Base-by-base conservation (phyloP, 2,888 invertebrate genomes). In the Steromphala cineraria region DNA sequence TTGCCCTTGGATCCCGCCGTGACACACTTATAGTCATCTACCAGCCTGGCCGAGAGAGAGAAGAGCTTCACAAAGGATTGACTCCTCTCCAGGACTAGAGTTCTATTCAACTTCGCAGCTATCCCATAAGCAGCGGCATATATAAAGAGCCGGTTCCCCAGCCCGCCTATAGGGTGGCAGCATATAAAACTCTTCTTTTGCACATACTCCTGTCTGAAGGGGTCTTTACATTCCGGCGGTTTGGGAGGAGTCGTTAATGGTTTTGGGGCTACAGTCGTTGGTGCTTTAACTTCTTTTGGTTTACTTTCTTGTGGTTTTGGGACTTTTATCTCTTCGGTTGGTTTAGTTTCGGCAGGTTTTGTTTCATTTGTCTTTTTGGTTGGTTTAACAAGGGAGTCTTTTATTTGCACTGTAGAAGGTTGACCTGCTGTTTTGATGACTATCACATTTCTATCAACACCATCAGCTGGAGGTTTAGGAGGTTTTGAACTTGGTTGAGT, bases 131-230 rank as follows among this genome's bases (percentile, higher is more conserved):
- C 82, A 2, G 87, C 86, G 0, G 88, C 87, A 80, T 86, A 87
- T 36, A 86, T 81, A 81, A 87, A 89, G 86, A 87, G 86, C 1
- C 76, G 53, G 79, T 89, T 89, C 1, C 88, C 88, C 0, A 88
- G 81, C 46, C 88, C 78, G 10, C 88, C 88, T 13, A 75, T 67
- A n/a, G 83, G 84, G 71, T 24, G 24, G 21, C 67, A 40, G 19
- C 79, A 74, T n/a, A 79, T 5, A 46, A 67, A 67, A 5, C 19
- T 67, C 10, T 36, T 36, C 40, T 40, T 40, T 19, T 71, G 17
- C 10, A n/a, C 17, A 36, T 71, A 71, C 40, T 36, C 71, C 7
- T 71, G 15, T 36, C n/a, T 71, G 40, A 71, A 71, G 4, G 71
- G 71, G 40, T 71, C 24, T 40, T 19, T 71, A 40, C 71, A 71